Base-by-base conservation (phyloP, 2,797 vertebrate species). In the Crocidura indochinensis region DNA sequence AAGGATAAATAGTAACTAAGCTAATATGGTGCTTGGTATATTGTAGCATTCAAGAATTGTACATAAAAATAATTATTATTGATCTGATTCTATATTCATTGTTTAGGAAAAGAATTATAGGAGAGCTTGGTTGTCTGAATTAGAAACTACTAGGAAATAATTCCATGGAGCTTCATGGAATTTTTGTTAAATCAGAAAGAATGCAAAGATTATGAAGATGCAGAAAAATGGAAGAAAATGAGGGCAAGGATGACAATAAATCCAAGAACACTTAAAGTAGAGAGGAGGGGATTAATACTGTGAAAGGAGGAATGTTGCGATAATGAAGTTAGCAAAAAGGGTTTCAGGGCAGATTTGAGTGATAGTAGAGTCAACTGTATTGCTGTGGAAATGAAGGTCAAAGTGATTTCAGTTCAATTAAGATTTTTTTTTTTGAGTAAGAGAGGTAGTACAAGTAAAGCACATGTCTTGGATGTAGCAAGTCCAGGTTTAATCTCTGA, bases 151-250 rank as follows among this genome's bases (percentile, higher is more conserved):
- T 24, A 24, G 17, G 10, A 46, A 74, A 69, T 9, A 53, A 84
- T 53, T 82, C 20, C 5, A 10, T 6, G 5, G 38, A 46, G 4
- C 20, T 79, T 73, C 60, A n/a, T 76, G 10, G 20, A 77, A 81
- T 74, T 11, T 8, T n/a, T 27, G 38, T 44, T 24, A 38, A 78
- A 81, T 22, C 14, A 53, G 31, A 87, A 93, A 84, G 64, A 76
- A 64, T 14, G 51, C 38, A 49, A 79, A 79, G 27, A 82, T 71
- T 27, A 77, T 38, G 31, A 22, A 44, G 22, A 71, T 1, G 29
- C 29, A 20, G 0, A 53, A 20, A 78, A 31, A 27, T 20, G 38
- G 53, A 72, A 53, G n/a, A 31, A 62, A 49, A 38, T 73, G 74
- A 69, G 46, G 24, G 60, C 60, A 62, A 20, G 10, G 27, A 65